These are phyloP conservation scores for Dynastes grantii DNA, from an alignment of 2,888 invertebrate genomes.

Conservation along the genomic window DNA sequence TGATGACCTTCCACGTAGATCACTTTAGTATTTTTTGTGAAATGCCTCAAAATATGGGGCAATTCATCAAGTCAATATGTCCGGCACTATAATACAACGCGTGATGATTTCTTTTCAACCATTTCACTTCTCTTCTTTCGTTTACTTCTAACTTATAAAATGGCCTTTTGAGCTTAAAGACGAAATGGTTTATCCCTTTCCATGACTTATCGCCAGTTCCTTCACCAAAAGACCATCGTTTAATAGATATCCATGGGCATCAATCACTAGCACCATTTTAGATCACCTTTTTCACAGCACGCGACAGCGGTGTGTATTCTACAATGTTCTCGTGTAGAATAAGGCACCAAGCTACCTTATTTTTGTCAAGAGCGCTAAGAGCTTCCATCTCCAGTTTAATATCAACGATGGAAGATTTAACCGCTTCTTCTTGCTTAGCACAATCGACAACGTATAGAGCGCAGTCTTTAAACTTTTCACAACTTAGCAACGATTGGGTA, in stretches of 20 bases:
- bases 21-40: too few relatives aligned
- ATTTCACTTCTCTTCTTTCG: too few relatives aligned
- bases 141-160: too few relatives aligned
- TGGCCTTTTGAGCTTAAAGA: too few relatives aligned
- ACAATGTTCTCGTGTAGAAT: constrained; percentile 5
- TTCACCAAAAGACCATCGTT: too few relatives aligned
- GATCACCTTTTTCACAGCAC: constrained; percentile 6
- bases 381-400: constrained; percentile 28
- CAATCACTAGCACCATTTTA: background rate
- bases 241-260: background rate
- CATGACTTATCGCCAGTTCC: too few relatives aligned
- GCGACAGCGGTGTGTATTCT: background rate
- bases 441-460: constrained; percentile 22
- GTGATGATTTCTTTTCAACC: too few relatives aligned
- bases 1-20: too few relatives aligned
- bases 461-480: constrained; percentile 8
- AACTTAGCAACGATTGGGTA: background rate
- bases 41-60: too few relatives aligned
- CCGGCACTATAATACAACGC: too few relatives aligned
- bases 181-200: too few relatives aligned
- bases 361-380: background rate
- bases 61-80: too few relatives aligned
- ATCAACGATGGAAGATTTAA: background rate
- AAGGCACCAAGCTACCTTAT: background rate
- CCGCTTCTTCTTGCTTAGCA: constrained; percentile 17